Base-by-base conservation (phyloP, 2,113 vertebrate genomes). In the Tragelaphus buxtoni region DNA sequence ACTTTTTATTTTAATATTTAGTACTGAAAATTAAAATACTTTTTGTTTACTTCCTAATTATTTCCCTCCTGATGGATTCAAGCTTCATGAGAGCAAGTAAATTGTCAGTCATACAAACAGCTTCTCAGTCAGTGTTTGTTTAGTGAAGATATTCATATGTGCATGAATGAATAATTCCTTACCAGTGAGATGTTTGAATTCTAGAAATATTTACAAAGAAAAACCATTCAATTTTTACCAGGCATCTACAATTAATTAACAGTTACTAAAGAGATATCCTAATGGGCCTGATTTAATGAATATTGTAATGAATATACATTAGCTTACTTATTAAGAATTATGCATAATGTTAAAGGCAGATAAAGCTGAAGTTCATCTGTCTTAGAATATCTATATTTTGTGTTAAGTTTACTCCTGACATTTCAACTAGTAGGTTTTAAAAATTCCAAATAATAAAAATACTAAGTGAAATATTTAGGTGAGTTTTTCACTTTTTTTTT, bases 201-300 rank as follows among this genome's bases (percentile, higher is more conserved):
- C 45, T 92, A 93, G 76, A 63, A 35, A 92, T 94, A 92, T 92
- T 92, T 94, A 95, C 76, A 74, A 92, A 88, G 63, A 87, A 26
- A 74, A 90, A 74, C 9, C 8, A 47, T 49, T 88, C 12, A 28
- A 39, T 95, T 94, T 95, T 77, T 89, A 87, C 92, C 56, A 90
- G 39, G 14, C 42, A 85, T 72, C 42, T 85, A 55, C 1, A 77
- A 49, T 85, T 95, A 94, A 85, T 90, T 89, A 85, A 51, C 72
- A 96, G 51, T 83, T 93, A 74, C 5, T 51, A 90, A 82, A 42
- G 60, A 91, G 60, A 79, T 61, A 35, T 42, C 42, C 32, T 55
- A 77, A 88, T 51, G 91, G 35, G 8, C 2, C 30, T 74, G 13
- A 58, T 91, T 91, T 61, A 91, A 95, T 28, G 39, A 94, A n/a